These are phyloP conservation scores for Anguilla anguilla DNA, from an alignment of 2,797 vertebrate species.

Conservation along the genomic window DNA sequence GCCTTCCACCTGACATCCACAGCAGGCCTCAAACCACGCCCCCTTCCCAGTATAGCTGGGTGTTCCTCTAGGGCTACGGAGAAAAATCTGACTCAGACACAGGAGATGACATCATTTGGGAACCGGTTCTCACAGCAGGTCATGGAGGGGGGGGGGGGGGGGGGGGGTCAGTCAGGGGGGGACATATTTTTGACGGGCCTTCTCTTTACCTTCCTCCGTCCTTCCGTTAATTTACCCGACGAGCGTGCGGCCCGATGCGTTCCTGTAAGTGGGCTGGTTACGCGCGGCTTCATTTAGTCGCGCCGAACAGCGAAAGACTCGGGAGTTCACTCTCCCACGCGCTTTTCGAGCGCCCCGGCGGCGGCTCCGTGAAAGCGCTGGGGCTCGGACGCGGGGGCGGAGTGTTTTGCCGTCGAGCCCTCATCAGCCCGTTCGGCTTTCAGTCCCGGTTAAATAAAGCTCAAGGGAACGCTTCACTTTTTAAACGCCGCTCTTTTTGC, in stretches of 20 bases:
- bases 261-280: slow-evolving; percentile 75
- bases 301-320: slow-evolving; percentile 67
- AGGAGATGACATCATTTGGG: neutral
- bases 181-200: neutral
- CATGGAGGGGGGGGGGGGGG: neutral
- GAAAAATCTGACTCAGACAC: neutral
- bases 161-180: neutral
- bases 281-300: slow-evolving; percentile 77
- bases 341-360: neutral
- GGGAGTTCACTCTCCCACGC: slow-evolving; percentile 62
- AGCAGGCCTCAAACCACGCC: neutral
- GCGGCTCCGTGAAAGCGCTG: neutral
- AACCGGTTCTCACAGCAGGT: neutral
- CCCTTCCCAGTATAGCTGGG: neutral
- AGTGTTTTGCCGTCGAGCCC: neutral
- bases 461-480: neutral
- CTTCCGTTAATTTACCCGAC: neutral
- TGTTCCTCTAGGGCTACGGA: neutral
- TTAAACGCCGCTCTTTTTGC: neutral
- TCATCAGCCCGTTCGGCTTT: neutral
- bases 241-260: neutral
- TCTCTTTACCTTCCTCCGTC: neutral
- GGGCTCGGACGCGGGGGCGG: neutral
- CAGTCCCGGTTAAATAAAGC: neutral
- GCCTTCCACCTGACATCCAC: neutral